Conservation (phyloP, 92 coral and sea anemone genomes). For the Micromussa lordhowensis region DNA sequence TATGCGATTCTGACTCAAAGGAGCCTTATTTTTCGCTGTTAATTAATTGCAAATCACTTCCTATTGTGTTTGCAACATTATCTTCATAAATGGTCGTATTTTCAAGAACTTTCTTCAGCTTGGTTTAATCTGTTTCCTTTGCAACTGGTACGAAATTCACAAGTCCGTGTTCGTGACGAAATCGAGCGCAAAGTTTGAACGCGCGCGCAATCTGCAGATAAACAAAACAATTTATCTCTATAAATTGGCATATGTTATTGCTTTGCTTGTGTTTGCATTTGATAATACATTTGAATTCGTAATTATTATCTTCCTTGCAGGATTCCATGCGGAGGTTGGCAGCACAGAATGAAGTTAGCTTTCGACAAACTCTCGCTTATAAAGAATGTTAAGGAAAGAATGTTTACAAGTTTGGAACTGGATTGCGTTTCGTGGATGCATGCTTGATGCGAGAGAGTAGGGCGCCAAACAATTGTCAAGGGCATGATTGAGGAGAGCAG, state of each 20-base stretch:
- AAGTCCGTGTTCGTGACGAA: neutral
- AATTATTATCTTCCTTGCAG: conserved; percentile 40
- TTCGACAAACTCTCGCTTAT: neutral
- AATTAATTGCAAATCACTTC: conserved; percentile 26
- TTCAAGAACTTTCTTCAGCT: neutral
- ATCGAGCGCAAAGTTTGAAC: neutral
- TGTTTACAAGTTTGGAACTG: conserved; percentile 5
- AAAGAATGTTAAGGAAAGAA: neutral
- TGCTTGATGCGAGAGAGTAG: neutral
- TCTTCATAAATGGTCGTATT: neutral
- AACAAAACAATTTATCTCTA: neutral
- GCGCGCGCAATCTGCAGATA: neutral
- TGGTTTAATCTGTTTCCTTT: neutral
- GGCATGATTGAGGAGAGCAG: conserved; percentile 34
- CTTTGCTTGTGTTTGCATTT: conserved; percentile 29
- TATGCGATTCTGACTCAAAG: neutral
- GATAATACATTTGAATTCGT: conserved; percentile 36
- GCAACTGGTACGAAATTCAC: neutral
- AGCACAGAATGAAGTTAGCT: neutral
- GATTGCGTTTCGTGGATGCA: neutral
- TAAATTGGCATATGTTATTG: conserved; percentile 29
- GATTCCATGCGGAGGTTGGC: conserved; percentile 24
- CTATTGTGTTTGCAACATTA: neutral
- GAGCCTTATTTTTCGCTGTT: neutral
- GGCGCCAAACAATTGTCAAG: conserved; percentile 41